Conservation (phyloP, 2,797 vertebrate species). For the Cyprinella venusta region DNA sequence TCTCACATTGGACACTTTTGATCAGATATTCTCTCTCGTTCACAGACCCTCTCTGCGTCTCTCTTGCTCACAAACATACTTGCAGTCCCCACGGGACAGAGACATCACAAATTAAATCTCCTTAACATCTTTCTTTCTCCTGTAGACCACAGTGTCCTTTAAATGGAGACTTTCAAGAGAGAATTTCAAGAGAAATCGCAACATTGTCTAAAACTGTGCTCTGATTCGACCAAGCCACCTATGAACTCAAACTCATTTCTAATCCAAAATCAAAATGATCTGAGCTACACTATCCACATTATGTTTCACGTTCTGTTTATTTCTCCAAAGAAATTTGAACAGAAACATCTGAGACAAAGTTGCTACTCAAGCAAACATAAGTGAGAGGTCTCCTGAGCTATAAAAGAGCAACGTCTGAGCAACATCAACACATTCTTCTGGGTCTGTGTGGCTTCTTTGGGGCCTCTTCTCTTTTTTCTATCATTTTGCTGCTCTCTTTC, state of each 20-base stretch:
- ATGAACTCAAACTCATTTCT: neutral
- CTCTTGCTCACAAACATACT: constrained; percentile 24
- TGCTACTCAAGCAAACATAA: neutral
- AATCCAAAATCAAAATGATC: neutral
- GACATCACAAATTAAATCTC: neutral
- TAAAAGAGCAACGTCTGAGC: constrained; percentile 7
- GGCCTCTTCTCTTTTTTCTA: constrained; percentile 27
- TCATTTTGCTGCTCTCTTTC: constrained; percentile 7
- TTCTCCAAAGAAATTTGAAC: neutral
- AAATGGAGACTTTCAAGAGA: neutral
- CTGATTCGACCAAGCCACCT: neutral
- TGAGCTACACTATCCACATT: neutral
- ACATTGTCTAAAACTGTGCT: neutral
- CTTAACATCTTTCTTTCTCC: constrained; percentile 4
- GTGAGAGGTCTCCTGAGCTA: neutral
- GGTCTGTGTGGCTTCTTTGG: constrained; percentile 13
- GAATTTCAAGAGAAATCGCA: neutral
- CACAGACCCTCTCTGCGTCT: constrained; percentile 8
- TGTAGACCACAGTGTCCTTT: neutral
- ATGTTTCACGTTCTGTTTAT: neutral
- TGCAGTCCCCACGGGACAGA: neutral
- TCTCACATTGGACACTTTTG: constrained; percentile 40
- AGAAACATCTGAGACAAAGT: neutral
- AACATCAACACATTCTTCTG: neutral
- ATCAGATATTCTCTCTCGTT: constrained; percentile 40